Conservation (phyloP, 1,140 invertebrate species). For the Streblospio benedicti region DNA sequence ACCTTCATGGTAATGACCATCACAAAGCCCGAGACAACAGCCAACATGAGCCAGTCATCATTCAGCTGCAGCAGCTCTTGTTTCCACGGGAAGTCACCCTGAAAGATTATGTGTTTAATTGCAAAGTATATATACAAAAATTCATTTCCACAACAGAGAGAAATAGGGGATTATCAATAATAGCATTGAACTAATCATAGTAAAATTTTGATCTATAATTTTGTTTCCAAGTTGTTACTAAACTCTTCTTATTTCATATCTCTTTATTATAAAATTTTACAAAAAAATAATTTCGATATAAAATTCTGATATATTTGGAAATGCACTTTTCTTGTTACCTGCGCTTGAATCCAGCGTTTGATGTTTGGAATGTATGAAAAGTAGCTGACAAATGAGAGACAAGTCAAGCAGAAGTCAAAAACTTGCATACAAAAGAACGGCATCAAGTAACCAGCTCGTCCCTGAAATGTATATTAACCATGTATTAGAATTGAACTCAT, state of each 20-base stretch:
- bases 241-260: too few relatives aligned
- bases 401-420: conserved; percentile 79
- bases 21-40: conserved; percentile 63
- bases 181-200: too few relatives aligned
- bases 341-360: conserved; percentile 58
- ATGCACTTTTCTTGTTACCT: conserved; percentile 33
- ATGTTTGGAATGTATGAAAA: conserved; percentile 73
- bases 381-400: conserved; percentile 66
- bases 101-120: conserved; percentile 36
- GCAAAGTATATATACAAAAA: not conserved
- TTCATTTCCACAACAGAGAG: too few relatives aligned
- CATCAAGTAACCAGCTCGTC: conserved; percentile 69
- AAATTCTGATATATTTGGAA: not conserved
- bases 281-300: not conserved
- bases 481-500: not conserved
- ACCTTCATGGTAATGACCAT: conserved; percentile 67
- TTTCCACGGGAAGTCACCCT: conserved; percentile 58
- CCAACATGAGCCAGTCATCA: conserved; percentile 58
- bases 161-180: too few relatives aligned
- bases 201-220: too few relatives aligned
- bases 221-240: too few relatives aligned
- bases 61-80: conserved; percentile 62
- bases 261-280: too few relatives aligned
- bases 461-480: conserved; percentile 46
- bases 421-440: conserved; percentile 81